Evolutionary conservation across 2,888 invertebrate species (phyloP), one percentile per base, ranked within the genome.

Genomic region (Mythimna lalbum): DNA sequence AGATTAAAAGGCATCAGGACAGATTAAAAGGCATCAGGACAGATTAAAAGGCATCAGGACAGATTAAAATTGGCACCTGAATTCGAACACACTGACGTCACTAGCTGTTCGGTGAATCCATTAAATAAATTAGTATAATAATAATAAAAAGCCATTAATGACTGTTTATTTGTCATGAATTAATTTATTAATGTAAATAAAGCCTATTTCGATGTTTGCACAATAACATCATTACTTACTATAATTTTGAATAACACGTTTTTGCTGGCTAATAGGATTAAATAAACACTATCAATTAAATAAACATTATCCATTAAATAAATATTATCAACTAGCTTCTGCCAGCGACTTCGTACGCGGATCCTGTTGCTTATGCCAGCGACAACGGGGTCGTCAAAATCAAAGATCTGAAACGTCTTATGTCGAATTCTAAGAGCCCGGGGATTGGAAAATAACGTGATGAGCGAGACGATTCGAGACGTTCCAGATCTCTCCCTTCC

Each of bases 181-280:
- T 50, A 0, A 67, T 39, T 39, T 67, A 67, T 67, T 27, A 67
- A 67, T 27, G 10, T 21, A 21, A 21, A 33, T 47, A 66, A 36
- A 50, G 12, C 2, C 50, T 50, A n/a, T 50, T 36, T 49, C 36
- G 33, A 31, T 31, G 4, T 62, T 43, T 4, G 10, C n/a, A 17
- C 4, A 39, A 62, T 39, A 10, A 19, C 17, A 31, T 39, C 0
- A 63, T 43, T 47, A 43, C 7, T 43, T 5, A 43, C 43, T 43
- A 43, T 6, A 43, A 43, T 43, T 43, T 43, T 2, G 17, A 17
- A 43, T 43, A 12, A 39, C 39, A 9, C 39, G 43, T 19, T 47
- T 43, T 49, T 49, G n/a, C 7, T n/a, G 7, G n/a, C n/a, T 49
- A 49, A 49, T 49, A 19, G 43, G 43, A 43, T 43, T 6, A 33